Evolutionary conservation across 2,113 vertebrate species (phyloP), one percentile per base, ranked within the genome.

Genomic region (Nerophis ophidion): DNA sequence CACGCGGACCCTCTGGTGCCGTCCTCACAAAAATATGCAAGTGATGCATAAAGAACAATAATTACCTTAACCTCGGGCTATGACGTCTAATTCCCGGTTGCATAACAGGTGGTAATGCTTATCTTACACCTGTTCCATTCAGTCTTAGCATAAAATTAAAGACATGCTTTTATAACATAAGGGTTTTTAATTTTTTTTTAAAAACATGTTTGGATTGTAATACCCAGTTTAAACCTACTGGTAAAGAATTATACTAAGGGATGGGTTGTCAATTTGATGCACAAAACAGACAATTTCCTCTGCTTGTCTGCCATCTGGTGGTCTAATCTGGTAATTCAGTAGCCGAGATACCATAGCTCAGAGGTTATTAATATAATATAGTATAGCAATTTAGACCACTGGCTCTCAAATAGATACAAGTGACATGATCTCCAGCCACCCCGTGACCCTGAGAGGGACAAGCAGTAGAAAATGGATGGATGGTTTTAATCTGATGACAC

Each of bases 301-400:
- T 50, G 17, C 61, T 74, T 42, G 56, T 35, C 77, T 77, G 72
- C 63, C 81, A 72, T 70, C 85, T 85, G 68, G 65, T 77, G 85
- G 68, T 38, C 15, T 58, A 48, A 64, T 11, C 0, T 5, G 2
- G 36, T 26, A 7, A 38, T 26, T 26, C 26, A 26, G 26, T 8
- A 51, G 5, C 10, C 3, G 3, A 44, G 2, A 44, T 57, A 36
- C 13, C 15, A 7, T 17, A 8, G 35, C 1, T 19, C n/a, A n/a
- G 15, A 8, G n/a, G n/a, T 8, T 11, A 44, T 44, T 12, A 12
- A 44, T 44, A 5, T 12, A 12, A 44, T 44, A 5, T 11, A 12
- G 11, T 44, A 44, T 12, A 11, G 10, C 4, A 12, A 4, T 11
- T 3, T 12, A 44, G 40, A 40, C 38, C 38, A 40, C 38, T 40